These are phyloP conservation scores for Pyxicephalus adspersus DNA, from an alignment of 2,113 vertebrate species.

Conservation along the genomic window DNA sequence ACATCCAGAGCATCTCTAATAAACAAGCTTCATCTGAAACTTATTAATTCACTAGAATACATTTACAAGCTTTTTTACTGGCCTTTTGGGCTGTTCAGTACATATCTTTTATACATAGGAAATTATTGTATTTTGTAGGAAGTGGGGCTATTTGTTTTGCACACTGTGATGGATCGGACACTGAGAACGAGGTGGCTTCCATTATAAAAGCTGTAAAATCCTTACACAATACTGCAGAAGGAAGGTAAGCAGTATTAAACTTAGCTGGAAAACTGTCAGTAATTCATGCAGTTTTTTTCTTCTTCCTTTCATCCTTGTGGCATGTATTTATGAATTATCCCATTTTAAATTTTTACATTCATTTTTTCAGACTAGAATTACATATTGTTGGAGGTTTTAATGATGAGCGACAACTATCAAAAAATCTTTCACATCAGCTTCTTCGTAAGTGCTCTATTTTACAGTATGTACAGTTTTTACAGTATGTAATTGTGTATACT, in stretches of 20 bases:
- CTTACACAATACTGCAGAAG: conserved; percentile 72
- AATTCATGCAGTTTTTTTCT: too few species aligned
- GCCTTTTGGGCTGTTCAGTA: too few species aligned
- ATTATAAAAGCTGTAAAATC: conserved; percentile 81
- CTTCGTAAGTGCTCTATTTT: conserved; percentile 77
- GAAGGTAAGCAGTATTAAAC: conserved; percentile 91
- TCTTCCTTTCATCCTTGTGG: too few species aligned
- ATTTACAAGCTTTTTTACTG: too few species aligned
- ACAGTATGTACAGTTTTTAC: background rate
- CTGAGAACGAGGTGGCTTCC: conserved; percentile 81
- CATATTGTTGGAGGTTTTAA: conserved; percentile 95
- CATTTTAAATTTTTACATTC: background rate
- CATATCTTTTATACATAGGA: background rate
- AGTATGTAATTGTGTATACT: too few species aligned
- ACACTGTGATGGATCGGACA: conserved; percentile 89
- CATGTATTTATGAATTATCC: too few species aligned
- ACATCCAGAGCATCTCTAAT: too few species aligned
- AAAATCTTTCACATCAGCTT: conserved; percentile 87
- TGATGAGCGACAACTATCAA: conserved; percentile 88
- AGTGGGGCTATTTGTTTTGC: conserved; percentile 90
- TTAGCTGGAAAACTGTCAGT: too few species aligned
- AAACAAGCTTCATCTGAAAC: too few species aligned
- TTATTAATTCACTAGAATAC: too few species aligned
- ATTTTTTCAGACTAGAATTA: conserved; percentile 84
- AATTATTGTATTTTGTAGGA: conserved; percentile 69